Conservation (phyloP, 2,113 vertebrate species). For the Embiotoca jacksoni region DNA sequence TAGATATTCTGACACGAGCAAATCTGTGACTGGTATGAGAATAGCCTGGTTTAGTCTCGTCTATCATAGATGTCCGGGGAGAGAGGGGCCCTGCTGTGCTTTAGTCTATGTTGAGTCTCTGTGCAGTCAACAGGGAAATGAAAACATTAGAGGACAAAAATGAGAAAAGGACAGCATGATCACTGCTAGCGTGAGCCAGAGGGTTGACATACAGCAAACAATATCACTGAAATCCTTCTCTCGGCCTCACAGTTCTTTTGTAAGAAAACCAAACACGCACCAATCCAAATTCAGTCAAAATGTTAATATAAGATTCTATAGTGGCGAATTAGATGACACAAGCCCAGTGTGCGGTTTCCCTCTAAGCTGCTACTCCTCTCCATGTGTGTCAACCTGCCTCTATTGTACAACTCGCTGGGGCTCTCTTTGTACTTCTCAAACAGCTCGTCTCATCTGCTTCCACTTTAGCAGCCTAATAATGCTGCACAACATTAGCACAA, state of each 20-base stretch:
- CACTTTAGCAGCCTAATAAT: constrained; percentile 59
- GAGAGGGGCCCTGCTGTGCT: constrained; percentile 37
- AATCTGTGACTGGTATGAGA: constrained; percentile 45
- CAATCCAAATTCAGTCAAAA: not conserved
- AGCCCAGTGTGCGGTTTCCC: not conserved
- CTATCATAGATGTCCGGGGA: constrained; percentile 33
- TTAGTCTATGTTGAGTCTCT: constrained; percentile 10
- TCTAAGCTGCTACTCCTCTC: constrained; percentile 3
- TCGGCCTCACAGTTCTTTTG: constrained; percentile 1
- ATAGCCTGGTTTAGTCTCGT: constrained; percentile 51
- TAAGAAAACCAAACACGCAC: not conserved
- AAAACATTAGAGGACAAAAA: constrained; percentile 23
- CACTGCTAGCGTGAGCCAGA: not conserved
- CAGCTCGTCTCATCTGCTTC: constrained; percentile 66
- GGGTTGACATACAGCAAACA: not conserved
- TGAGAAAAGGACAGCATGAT: constrained; percentile 19
- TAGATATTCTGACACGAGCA: constrained; percentile 63
- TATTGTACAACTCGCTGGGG: constrained; percentile 41
- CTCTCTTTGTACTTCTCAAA: constrained; percentile 44
- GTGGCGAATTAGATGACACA: not conserved
- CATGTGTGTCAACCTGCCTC: constrained; percentile 35
- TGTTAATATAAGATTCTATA: not conserved
- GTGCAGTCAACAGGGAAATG: constrained; percentile 23
- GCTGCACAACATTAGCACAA: constrained; percentile 32
- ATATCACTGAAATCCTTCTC: not conserved